Percentiles rank a stretch among this genome's conserved stretches.
These are phyloP conservation scores for Thalassophryne amazonica DNA, from an alignment of 2,797 vertebrate species.

Conservation along the genomic window DNA sequence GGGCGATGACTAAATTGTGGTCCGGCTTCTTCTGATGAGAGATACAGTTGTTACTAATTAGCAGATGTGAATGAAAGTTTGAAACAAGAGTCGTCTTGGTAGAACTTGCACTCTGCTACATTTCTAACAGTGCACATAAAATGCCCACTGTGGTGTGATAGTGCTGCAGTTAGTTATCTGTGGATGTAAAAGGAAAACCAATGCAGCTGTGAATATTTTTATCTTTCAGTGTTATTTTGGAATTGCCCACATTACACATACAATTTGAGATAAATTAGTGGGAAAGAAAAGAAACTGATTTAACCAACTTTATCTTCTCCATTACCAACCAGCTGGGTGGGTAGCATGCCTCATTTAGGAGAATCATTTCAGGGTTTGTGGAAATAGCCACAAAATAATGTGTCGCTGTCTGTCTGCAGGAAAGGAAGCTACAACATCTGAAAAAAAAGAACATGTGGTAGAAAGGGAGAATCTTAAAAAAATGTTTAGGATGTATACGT, in stretches of 20 bases:
- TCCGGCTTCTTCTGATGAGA: too few species aligned
- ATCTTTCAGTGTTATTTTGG: constrained; percentile 3
- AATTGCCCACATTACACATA: constrained; percentile 1
- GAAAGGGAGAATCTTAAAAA: not conserved
- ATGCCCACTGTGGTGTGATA: not conserved
- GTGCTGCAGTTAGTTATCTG: constrained; percentile 13
- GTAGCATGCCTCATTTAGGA: constrained; percentile 21
- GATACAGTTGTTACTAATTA: too few species aligned
- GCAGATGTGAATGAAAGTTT: too few species aligned
- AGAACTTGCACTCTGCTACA: not conserved
- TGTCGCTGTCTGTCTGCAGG: too few species aligned
- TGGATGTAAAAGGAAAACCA: constrained; percentile 7
- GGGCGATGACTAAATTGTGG: too few species aligned
- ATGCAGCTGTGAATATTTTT: constrained; percentile 1
- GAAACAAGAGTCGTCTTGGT: too few species aligned
- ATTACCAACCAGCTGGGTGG: constrained; percentile 14
- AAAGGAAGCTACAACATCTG: constrained; percentile 2
- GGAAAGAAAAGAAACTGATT: not conserved
- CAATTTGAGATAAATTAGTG: not conserved
- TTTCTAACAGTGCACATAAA: constrained; percentile 2
- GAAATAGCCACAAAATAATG: not conserved
- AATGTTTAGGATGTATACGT: not conserved
- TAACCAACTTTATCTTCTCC: not conserved
- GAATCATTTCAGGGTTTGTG: constrained; percentile 1
- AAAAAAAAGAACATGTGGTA: not conserved